A percentile compares a stretch with the other conserved stretches of the same genome.
phyloP scores from a whole-genome alignment of 2,888 invertebrate species.

The Erpobdella octoculata region DNA sequence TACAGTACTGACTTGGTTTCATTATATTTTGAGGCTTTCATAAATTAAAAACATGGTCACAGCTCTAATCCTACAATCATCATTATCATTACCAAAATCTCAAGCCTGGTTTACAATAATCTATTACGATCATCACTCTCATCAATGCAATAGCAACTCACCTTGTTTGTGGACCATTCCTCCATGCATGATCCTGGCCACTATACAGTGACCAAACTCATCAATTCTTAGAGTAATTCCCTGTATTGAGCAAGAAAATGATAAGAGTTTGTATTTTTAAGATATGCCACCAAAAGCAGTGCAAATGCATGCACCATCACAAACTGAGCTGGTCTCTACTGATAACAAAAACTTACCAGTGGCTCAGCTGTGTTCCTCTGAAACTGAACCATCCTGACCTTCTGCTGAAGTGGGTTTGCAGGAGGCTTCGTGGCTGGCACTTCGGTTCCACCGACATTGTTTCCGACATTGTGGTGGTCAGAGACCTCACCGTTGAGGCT shows the following conservation, averaged over 20 bases:
- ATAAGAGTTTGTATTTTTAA: neutral
- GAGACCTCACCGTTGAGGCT: conserved; percentile 17
- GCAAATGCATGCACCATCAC: neutral
- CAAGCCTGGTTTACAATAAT: too few species aligned
- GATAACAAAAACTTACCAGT: conserved; percentile 66
- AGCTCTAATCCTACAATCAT: too few species aligned
- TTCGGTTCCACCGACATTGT: neutral
- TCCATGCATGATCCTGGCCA: conserved; percentile 94
- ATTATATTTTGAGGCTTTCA: neutral
- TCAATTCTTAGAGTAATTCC: conserved; percentile 78
- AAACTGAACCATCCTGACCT: conserved; percentile 92
- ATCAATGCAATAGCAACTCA: conserved; percentile 33
- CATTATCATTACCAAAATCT: too few species aligned
- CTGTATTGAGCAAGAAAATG: conserved; percentile 27
- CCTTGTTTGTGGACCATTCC: conserved; percentile 93
- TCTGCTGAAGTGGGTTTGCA: conserved; percentile 8
- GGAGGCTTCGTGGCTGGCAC: neutral
- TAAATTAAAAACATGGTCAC: neutral
- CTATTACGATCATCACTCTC: neutral
- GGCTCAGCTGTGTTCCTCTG: conserved; percentile 99
- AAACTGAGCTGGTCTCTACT: neutral
- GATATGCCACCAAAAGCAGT: neutral
- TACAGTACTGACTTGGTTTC: neutral
- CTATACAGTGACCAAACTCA: conserved; percentile 91
- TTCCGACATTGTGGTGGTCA: conserved; percentile 16